Conservation (phyloP, 2,888 invertebrate genomes). For the Nycteola revayana region DNA sequence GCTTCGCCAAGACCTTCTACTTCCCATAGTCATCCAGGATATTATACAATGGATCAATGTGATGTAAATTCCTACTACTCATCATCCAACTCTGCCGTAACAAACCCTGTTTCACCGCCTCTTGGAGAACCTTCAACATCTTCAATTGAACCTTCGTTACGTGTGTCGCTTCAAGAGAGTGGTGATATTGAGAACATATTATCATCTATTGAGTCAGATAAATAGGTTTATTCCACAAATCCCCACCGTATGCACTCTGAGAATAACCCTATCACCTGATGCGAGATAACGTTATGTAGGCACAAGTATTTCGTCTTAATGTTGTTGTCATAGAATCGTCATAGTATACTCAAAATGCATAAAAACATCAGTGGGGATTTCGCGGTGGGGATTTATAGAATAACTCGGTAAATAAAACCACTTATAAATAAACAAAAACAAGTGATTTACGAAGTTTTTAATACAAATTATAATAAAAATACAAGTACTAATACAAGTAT, state of each 20-base stretch:
- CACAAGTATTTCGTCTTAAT: conserved; percentile 14
- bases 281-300: conserved; percentile 14
- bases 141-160: conserved; percentile 14
- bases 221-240: conserved; percentile 14
- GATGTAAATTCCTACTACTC: conserved; percentile 10
- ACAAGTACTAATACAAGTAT: conserved; percentile 10
- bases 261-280: conserved; percentile 14
- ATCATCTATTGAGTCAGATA: conserved; percentile 7
- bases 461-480: conserved; percentile 14
- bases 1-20: conserved; percentile 12
- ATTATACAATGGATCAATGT: conserved; percentile 8
- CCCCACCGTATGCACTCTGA: conserved; percentile 11
- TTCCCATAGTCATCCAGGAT: conserved; percentile 16
- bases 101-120: conserved; percentile 11
- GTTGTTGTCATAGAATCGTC: conserved; percentile 16
- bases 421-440: conserved; percentile 13
- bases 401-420: conserved; percentile 15
- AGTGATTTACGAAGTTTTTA: conserved; percentile 12
- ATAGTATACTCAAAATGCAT: conserved; percentile 15
- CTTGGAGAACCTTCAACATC: conserved; percentile 6
- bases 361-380: conserved; percentile 14
- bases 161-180: conserved; percentile 9
- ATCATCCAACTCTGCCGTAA: conserved; percentile 13
- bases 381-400: conserved; percentile 11
- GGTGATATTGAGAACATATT: conserved; percentile 10